Percentiles rank a stretch among this genome's conserved stretches.
These are phyloP conservation scores for Plebejus melissa DNA, from an alignment of 2,888 invertebrate genomes.

Conservation along the genomic window DNA sequence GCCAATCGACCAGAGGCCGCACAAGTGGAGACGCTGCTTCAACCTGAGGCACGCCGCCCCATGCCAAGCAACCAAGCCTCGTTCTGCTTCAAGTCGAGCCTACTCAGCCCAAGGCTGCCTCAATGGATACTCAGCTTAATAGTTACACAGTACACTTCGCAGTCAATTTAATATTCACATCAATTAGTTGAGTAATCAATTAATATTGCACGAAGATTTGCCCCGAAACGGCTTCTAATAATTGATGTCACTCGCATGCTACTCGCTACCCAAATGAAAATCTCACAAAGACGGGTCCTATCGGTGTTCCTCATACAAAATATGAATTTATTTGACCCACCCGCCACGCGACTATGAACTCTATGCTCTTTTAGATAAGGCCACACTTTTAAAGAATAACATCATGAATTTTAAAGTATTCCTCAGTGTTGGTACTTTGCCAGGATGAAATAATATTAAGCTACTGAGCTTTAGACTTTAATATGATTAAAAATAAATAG, in stretches of 20 bases:
- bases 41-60: too few relatives aligned
- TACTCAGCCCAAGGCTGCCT: too few relatives aligned
- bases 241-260: not conserved
- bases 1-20: too few relatives aligned
- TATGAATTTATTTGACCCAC: slow-evolving; percentile 8
- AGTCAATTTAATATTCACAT: slow-evolving; percentile 1
- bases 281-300: slow-evolving; percentile 2
- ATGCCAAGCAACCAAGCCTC: too few relatives aligned
- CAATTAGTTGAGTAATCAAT: slow-evolving; percentile 1
- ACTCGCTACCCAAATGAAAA: slow-evolving; percentile 4
- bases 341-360: not conserved
- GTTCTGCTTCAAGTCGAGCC: too few relatives aligned
- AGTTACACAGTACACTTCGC: not conserved
- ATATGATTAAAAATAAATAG: slow-evolving; percentile 26
- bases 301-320: slow-evolving; percentile 11
- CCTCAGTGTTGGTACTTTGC: slow-evolving; percentile 21
- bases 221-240: not conserved
- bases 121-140: not conserved
- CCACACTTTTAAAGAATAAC: slow-evolving; percentile 8
- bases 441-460: slow-evolving; percentile 26
- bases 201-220: slow-evolving; percentile 7
- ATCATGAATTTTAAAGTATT: slow-evolving; percentile 26
- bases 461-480: slow-evolving; percentile 4
- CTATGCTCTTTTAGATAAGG: not conserved
- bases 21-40: too few relatives aligned